Conservation (phyloP, 2,888 invertebrate species). For the Enoplolaimus lenunculus region DNA sequence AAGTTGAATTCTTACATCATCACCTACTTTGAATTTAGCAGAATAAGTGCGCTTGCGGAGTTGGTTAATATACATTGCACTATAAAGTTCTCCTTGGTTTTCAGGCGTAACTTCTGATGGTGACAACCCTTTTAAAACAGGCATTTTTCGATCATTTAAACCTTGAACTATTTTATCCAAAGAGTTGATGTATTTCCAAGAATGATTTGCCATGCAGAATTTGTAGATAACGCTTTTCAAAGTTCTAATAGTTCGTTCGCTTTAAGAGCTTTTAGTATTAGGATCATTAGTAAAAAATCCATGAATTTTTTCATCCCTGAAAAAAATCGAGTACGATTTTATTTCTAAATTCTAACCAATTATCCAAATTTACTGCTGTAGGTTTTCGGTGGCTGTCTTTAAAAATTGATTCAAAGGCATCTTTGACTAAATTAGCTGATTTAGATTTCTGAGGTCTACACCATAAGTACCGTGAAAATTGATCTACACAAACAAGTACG, state of each 20-base stretch:
- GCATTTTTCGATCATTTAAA: slow-evolving; percentile 2
- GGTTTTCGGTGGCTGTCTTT: not conserved
- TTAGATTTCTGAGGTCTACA: slow-evolving; percentile 1
- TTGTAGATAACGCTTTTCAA: not conserved
- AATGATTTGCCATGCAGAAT: not conserved
- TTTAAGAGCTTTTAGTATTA: not conserved
- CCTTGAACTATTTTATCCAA: not conserved
- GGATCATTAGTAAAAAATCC: not conserved
- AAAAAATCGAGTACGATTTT: not conserved
- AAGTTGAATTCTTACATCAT: not conserved
- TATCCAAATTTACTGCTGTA: not conserved
- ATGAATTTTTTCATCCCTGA: not conserved
- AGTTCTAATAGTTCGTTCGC: not conserved
- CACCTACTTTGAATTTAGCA: slow-evolving; percentile 12
- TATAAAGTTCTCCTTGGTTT: not conserved
- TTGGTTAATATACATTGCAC: not conserved
- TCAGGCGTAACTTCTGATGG: not conserved
- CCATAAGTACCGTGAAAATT: not conserved
- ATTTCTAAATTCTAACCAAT: not conserved
- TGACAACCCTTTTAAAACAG: not conserved
- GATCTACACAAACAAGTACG: not conserved
- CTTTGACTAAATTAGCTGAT: not conserved
- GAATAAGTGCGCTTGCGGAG: not conserved
- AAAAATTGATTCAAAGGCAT: not conserved
- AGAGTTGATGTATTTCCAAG: not conserved